These are phyloP conservation scores for Caenorhabditis remanei DNA, from an alignment of 1,140 invertebrate genomes.

Conservation along the genomic window DNA sequence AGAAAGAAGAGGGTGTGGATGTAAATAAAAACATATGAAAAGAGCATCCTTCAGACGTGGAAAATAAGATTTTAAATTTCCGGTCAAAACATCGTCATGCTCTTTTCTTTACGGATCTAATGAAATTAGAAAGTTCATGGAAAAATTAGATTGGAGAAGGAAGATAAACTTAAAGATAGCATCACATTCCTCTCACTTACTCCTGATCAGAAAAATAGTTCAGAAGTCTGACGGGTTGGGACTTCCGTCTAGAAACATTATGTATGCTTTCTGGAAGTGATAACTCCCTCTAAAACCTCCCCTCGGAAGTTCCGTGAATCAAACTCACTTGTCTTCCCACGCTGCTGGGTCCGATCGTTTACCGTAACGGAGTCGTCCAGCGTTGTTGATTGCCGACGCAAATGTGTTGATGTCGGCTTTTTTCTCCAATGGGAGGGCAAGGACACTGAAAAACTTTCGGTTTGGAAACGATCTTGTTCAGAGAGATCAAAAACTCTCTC, in stretches of 20 bases:
- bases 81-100: neutral
- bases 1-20: neutral
- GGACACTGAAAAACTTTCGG: neutral
- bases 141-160: no score
- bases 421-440: conserved; percentile 33
- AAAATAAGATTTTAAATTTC: neutral
- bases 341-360: conserved; percentile 18
- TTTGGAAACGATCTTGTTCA: neutral
- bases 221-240: no score
- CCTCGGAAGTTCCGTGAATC: no score
- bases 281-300: no score
- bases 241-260: no score
- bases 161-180: no score
- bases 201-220: no score
- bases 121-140: conserved; percentile 4
- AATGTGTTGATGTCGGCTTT: conserved; percentile 43
- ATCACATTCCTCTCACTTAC: no score
- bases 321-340: conserved; percentile 24
- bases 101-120: neutral
- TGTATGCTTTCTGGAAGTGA: no score
- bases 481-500: no score
- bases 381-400: conserved; percentile 42
- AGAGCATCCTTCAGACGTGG: neutral
- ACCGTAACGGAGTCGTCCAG: conserved; percentile 37
- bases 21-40: neutral